Base-by-base conservation (phyloP, 1,140 invertebrate genomes). In the Trachymyrmex septentrionalis region DNA sequence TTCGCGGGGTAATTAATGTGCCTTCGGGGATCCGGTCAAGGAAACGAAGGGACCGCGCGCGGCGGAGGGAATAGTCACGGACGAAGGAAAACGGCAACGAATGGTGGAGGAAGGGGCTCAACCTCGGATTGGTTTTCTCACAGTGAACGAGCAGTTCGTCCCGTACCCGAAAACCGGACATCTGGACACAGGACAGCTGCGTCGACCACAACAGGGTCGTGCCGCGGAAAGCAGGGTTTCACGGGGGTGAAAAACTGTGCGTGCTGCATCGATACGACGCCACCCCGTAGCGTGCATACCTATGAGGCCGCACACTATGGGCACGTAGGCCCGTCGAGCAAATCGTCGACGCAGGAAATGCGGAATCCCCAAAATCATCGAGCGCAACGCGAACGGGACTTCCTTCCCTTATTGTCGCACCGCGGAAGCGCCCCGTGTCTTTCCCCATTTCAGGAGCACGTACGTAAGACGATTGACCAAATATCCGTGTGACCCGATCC, bases 171-270 rank as follows among this genome's bases (percentile, higher is more conserved):
- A 89, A 89, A 91, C 87, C 92, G 93, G 93, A 93, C 93, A 93
- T 93, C 93, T 93, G 93, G 93, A 93, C 93, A 87, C 73, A 91
- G 92, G 92, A 93, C 93, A 93, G 93, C 93, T 93, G 92, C 76
- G 72, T 27, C 73, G 87, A 91, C 88, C 88, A 85, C 86, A 84
- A 84, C 80, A 84, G 80, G 80, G 80, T 84, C 80, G 80, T 84
- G 57, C 48, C 80, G 80, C 80, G 80, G 80, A 75, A 73, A 69
- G 80, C 80, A 84, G 80, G 80, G 69, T 84, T 84, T 75, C 80
- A 84, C 80, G 80, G 80, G 80, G 80, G 80, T 75, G 80, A 84
- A 84, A 84, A 75, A 61, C 27, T 57, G 38, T 84, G 55, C 80
- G 27, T 57, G 77, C 14, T 48, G 77, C 63, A 66, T 27, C 77